phyloP scores from a whole-genome alignment of 2,888 invertebrate genomes.

The Nomada fucata region DNA sequence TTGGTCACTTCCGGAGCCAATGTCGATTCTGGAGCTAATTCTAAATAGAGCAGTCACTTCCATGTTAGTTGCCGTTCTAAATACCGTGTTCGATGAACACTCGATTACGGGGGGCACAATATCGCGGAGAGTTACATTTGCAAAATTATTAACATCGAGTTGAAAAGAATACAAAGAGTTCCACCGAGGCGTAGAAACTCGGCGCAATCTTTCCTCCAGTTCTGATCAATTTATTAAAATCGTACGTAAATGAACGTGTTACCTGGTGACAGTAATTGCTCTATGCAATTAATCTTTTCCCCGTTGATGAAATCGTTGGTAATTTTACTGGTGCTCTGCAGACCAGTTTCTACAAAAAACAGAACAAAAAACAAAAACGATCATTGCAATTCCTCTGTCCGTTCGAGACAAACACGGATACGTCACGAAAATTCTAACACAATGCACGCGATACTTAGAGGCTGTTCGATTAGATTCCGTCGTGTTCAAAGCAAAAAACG shows the following conservation, averaged over 20 bases:
- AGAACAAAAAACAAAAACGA: background rate
- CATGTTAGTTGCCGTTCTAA: background rate
- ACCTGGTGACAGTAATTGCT: constrained; percentile 16
- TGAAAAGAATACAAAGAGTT: no score
- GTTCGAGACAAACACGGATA: background rate
- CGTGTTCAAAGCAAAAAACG: background rate
- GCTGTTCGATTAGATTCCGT: background rate
- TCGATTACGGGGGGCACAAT: background rate
- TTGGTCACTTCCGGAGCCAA: constrained; percentile 11
- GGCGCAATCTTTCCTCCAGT: background rate
- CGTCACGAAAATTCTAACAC: background rate
- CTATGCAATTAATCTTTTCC: constrained; percentile 42
- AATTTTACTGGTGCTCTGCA: background rate
- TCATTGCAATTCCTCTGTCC: background rate
- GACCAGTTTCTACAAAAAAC: constrained; percentile 30
- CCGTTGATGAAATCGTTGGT: constrained; percentile 48
- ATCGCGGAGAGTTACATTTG: background rate
- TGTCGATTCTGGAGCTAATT: background rate
- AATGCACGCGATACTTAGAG: background rate
- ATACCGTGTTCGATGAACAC: no score
- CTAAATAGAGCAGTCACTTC: background rate
- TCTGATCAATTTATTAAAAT: no score
- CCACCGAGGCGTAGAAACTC: background rate
- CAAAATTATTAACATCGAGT: background rate
- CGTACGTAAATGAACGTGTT: constrained; percentile 7